Evolutionary conservation across 2,888 invertebrate species (phyloP).

Genomic region (Agrilus mali): DNA sequence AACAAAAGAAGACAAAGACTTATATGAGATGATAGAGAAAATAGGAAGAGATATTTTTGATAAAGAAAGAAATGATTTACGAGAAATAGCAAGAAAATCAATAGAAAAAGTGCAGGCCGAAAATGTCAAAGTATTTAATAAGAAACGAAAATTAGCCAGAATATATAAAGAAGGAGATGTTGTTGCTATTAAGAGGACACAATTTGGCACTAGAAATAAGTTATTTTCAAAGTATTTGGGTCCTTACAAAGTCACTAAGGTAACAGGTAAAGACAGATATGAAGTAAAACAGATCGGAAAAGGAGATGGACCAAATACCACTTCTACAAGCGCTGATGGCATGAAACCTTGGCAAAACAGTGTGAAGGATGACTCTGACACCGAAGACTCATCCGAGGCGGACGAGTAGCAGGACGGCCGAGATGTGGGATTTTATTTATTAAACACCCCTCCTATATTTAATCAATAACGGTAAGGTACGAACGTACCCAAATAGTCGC

Average conservation of each 20-base stretch:
- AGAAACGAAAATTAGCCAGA: neutral
- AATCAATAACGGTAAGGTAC: too few relatives aligned
- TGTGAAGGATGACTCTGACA: neutral
- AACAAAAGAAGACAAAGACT: too few relatives aligned
- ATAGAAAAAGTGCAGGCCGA: too few relatives aligned
- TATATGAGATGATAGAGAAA: too few relatives aligned
- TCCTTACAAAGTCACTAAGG: constrained; percentile 18
- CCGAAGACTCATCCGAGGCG: constrained; percentile 2
- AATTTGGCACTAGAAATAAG: constrained; percentile 21
- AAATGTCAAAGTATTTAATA: too few relatives aligned
- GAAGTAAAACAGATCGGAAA: constrained; percentile 16
- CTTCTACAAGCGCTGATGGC: constrained; percentile 14
- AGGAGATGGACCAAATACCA: constrained; percentile 13
- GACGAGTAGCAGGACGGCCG: constrained; percentile 3
- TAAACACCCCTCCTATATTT: too few relatives aligned
- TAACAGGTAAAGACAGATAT: constrained; percentile 19
- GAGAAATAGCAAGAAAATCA: too few relatives aligned
- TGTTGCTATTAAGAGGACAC: constrained; percentile 23
- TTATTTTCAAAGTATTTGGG: constrained; percentile 22
- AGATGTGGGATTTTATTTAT: too few relatives aligned
- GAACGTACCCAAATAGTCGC: too few relatives aligned
- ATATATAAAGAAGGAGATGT: constrained; percentile 10
- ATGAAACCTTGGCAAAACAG: constrained; percentile 16
- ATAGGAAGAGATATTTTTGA: too few relatives aligned
- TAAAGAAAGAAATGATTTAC: too few relatives aligned